Conservation (phyloP, 2,888 invertebrate genomes). For the Pyralis farinalis region DNA sequence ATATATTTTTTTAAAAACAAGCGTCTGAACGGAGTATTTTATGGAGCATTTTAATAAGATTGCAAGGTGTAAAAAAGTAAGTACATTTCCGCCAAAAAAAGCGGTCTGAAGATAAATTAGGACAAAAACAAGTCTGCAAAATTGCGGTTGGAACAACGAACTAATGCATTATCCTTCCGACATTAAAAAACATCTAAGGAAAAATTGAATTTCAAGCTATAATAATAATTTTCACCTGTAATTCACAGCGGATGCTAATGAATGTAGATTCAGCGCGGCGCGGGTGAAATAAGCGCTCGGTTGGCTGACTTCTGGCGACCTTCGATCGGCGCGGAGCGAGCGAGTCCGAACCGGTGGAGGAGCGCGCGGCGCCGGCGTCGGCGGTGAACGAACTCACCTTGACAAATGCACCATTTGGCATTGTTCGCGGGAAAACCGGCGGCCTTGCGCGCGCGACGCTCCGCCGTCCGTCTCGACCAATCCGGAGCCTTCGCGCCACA, state of each 20-base stretch:
- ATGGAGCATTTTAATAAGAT: background rate
- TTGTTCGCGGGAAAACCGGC: constrained; percentile 81
- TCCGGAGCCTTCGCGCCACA: constrained; percentile 74
- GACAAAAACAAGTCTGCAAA: constrained; percentile 10
- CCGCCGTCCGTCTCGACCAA: constrained; percentile 54
- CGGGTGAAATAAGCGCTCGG: constrained; percentile 44
- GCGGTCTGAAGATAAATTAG: constrained; percentile 11
- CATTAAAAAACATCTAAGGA: constrained; percentile 15
- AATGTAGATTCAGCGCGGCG: constrained; percentile 52
- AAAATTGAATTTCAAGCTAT: constrained; percentile 27
- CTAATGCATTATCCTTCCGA: background rate
- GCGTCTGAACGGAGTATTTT: too few relatives aligned
- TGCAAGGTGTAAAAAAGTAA: constrained; percentile 5
- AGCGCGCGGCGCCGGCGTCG: constrained; percentile 61
- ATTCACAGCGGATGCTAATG: constrained; percentile 56
- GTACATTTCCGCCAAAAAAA: constrained; percentile 5
- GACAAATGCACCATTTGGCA: constrained; percentile 82
- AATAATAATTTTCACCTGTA: constrained; percentile 64
- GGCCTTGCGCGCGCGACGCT: constrained; percentile 75
- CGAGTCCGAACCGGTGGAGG: constrained; percentile 41
- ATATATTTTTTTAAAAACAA: too few relatives aligned
- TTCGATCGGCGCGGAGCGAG: constrained; percentile 52
- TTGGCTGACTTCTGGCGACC: constrained; percentile 64
- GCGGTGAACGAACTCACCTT: constrained; percentile 81
- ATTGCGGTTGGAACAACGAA: background rate